Evolutionary conservation across 2,888 invertebrate species (phyloP), one percentile per base, ranked within the genome.

Genomic region (Achlya flavicornis): DNA sequence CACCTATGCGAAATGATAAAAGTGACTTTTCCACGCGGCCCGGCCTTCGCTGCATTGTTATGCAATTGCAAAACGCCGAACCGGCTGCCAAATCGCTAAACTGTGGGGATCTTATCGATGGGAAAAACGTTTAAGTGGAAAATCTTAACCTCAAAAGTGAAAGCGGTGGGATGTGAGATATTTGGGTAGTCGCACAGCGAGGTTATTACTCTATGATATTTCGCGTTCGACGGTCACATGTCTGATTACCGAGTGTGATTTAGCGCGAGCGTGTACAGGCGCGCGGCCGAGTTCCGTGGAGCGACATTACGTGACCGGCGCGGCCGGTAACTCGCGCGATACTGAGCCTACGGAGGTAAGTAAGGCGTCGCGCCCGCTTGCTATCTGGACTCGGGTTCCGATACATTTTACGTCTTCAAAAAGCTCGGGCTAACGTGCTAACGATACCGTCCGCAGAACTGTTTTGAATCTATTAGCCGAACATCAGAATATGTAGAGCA

Each of bases 41-140:
- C 87, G 86, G 86, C 87, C 87, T 87, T 86, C 86, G 81, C 81
- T 91, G 90, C 90, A 90, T 86, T 87, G 89, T 92, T 92, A 92
- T 91, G 92, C 92, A 92, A 92, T 89, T 87, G 83, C 83, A 82
- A 81, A 83, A 79, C 79, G 71, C 73, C 75, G 77, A 77, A 78
- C 78, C 77, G 77, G 79, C 83, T 83, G 86, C 85, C 88, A 85
- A 87, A 87, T 81, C 80, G 78, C 79, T 79, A 83, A 80, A 80
- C 79, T 80, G 83, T 79, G 79, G 73, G 48, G 53, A 86, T 83
- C 80, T 78, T 77, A 74, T 76, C 77, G 75, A 69, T 74, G 72
- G 82, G 84, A 84, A 87, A 87, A 84, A 81, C 77, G 79, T 79
- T 80, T 74, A 76, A 79, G 80, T 81, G 84, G 78, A 85, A 87